Conservation (phyloP, 2,113 vertebrate genomes). For the Solenodon paradoxus region DNA sequence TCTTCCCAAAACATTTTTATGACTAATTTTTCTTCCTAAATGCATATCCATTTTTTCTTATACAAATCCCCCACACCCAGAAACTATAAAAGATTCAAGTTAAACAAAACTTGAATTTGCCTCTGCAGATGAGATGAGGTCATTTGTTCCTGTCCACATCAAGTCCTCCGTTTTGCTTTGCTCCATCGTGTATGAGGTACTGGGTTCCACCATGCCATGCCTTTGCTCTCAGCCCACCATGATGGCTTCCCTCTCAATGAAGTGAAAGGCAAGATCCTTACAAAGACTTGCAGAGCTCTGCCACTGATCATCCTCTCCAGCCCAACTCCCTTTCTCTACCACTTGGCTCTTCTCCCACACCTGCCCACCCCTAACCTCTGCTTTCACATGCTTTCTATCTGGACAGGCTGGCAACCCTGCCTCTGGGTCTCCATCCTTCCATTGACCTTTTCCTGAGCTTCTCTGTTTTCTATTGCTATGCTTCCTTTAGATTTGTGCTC, state of each 20-base stretch:
- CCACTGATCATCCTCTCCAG: background rate
- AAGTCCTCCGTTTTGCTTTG: background rate
- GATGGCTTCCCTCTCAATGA: background rate
- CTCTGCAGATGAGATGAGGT: background rate
- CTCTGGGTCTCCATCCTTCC: background rate
- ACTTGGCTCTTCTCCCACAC: background rate
- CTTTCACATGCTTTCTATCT: background rate
- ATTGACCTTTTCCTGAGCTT: background rate
- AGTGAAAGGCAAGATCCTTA: background rate
- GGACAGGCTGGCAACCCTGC: background rate
- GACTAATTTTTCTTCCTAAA: background rate
- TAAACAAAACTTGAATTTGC: background rate
- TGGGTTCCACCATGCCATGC: too few species aligned
- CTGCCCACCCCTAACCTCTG: background rate
- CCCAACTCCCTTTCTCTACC: background rate
- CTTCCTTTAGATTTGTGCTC: background rate
- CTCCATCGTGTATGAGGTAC: fast-evolving
- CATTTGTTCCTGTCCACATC: background rate
- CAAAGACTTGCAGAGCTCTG: background rate
- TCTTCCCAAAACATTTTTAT: background rate
- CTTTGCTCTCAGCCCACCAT: background rate
- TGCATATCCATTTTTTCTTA: background rate
- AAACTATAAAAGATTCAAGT: background rate
- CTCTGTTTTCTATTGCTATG: background rate
- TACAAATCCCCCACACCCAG: background rate